Evolutionary conservation across 2,888 invertebrate genomes (phyloP).

Genomic region (Arge pagana): DNA sequence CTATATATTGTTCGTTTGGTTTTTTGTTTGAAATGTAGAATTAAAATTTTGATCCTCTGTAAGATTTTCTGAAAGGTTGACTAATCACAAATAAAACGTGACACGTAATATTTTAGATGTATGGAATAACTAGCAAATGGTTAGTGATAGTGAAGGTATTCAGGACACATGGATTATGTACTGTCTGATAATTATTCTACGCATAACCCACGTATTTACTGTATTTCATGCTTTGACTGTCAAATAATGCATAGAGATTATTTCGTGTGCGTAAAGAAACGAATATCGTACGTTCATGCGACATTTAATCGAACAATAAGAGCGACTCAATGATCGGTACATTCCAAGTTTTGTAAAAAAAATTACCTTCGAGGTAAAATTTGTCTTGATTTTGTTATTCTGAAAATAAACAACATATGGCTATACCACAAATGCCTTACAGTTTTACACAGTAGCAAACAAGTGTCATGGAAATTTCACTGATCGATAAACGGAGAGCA

Average conservation of each 20-base stretch:
- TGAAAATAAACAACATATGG: constrained; percentile 55
- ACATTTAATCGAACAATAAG: constrained; percentile 48
- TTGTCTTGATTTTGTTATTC: constrained; percentile 55
- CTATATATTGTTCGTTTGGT: too few relatives aligned
- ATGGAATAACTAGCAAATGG: too few relatives aligned
- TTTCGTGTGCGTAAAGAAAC: constrained; percentile 40
- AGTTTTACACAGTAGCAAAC: constrained; percentile 45
- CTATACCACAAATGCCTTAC: constrained; percentile 53
- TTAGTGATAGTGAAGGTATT: too few relatives aligned
- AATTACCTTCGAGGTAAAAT: constrained; percentile 53
- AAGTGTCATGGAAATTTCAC: constrained; percentile 1
- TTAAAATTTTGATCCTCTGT: too few relatives aligned
- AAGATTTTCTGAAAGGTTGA: too few relatives aligned
- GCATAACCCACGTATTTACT: too few relatives aligned
- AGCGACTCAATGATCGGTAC: constrained; percentile 46
- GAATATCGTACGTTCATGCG: constrained; percentile 51
- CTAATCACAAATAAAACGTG: too few relatives aligned
- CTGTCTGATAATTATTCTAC: too few relatives aligned
- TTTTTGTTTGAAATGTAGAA: too few relatives aligned
- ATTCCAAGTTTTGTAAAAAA: constrained; percentile 49
- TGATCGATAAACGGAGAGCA: constrained; percentile 14
- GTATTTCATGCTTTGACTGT: constrained; percentile 10
- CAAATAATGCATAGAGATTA: constrained; percentile 2
- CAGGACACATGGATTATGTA: too few relatives aligned
- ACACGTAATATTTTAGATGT: too few relatives aligned